Evolutionary conservation across 2,797 vertebrate species (phyloP).

Genomic region (Masticophis lateralis): DNA sequence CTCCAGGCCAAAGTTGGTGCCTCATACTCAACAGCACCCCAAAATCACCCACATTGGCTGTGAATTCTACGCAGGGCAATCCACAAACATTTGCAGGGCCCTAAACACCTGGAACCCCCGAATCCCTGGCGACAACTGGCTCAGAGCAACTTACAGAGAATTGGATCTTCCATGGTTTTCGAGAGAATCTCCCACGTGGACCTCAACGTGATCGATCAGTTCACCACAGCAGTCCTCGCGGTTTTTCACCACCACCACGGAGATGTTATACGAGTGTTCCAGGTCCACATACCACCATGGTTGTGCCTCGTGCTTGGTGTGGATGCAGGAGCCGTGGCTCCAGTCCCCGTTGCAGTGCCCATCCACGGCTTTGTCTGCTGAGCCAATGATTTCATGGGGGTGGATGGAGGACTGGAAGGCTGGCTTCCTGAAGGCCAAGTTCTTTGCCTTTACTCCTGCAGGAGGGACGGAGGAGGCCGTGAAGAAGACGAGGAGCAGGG

Average conservation of each 20-base stretch:
- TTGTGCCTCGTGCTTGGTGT: slow-evolving; percentile 10
- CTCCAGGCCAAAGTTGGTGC: background rate
- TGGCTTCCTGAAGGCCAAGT: background rate
- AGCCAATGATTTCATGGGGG: background rate
- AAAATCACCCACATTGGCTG: background rate
- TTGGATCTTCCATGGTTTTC: background rate
- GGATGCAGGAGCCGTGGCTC: slow-evolving; percentile 17
- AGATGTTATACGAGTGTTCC: background rate
- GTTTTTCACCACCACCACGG: slow-evolving; percentile 24
- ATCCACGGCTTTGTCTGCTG: slow-evolving; percentile 30
- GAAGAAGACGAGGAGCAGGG: background rate
- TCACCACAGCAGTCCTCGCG: slow-evolving; percentile 3
- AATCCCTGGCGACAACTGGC: background rate
- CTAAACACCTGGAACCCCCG: background rate
- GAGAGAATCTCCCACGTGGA: slow-evolving; percentile 16
- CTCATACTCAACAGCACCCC: background rate
- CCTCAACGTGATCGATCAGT: background rate
- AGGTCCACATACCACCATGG: slow-evolving; percentile 47
- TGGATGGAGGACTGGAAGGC: background rate
- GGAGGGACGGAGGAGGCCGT: background rate
- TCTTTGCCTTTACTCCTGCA: background rate
- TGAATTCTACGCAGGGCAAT: background rate
- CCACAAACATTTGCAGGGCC: no score
- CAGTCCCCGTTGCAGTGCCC: slow-evolving; percentile 1
- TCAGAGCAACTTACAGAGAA: background rate